These are phyloP conservation scores for Mandrillus leucophaeus DNA, from an alignment of 2,113 vertebrate species.

Conservation along the genomic window DNA sequence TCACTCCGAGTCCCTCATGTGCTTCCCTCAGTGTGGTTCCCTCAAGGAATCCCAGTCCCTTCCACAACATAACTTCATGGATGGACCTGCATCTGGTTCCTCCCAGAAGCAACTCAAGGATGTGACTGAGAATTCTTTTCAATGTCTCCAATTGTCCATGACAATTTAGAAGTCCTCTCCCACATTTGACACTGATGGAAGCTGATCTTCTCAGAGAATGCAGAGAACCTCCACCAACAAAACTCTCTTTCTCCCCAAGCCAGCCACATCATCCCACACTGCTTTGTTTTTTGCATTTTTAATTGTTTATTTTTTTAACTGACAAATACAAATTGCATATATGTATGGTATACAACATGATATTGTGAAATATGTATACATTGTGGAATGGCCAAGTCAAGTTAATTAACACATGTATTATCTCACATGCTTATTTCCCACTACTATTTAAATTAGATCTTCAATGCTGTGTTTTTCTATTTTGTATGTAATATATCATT, in stretches of 20 bases:
- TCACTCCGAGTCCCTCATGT: neutral
- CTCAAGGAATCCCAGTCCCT: neutral
- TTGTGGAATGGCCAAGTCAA: neutral
- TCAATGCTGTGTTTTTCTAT: neutral
- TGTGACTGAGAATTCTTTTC: neutral
- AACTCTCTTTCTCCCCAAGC: neutral
- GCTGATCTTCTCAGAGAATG: neutral
- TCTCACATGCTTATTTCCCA: neutral
- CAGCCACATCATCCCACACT: neutral
- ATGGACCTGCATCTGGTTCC: neutral
- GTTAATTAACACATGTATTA: neutral
- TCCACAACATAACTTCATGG: neutral
- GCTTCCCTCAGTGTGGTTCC: neutral
- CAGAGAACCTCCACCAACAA: neutral
- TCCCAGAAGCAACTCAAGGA: neutral
- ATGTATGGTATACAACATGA: neutral
- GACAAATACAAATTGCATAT: neutral
- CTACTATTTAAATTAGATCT: neutral
- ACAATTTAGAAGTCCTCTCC: neutral
- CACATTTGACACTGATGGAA: fast-evolving
- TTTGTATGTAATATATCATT: neutral
- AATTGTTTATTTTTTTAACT: neutral
- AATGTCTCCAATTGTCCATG: neutral
- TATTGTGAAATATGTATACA: neutral
- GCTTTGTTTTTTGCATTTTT: neutral